phyloP scores from a whole-genome alignment of 2,113 vertebrate species.

The Nycticryphes semicollaris region DNA sequence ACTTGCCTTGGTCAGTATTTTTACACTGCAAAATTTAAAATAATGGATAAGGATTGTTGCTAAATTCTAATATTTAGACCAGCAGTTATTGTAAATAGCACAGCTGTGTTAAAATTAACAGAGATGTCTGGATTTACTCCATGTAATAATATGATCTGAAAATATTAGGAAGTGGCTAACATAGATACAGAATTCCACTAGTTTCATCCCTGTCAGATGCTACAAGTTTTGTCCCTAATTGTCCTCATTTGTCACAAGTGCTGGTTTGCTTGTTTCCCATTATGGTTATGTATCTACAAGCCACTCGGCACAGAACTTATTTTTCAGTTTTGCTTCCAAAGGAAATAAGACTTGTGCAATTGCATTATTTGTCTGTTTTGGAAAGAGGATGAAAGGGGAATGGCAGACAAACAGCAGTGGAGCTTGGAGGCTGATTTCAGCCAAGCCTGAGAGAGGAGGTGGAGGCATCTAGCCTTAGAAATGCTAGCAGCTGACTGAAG shows the following conservation, averaged over 20 bases:
- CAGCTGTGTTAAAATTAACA: neutral
- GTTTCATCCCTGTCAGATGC: neutral
- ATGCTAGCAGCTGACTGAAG: neutral
- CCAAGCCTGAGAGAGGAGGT: fast-evolving
- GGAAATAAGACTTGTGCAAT: neutral
- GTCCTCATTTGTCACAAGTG: neutral
- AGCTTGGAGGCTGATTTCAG: neutral
- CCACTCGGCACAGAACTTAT: neutral
- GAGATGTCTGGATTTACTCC: neutral
- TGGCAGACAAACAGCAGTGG: neutral
- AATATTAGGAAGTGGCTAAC: neutral
- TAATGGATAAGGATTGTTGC: neutral
- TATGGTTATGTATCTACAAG: neutral
- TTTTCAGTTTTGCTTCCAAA: neutral
- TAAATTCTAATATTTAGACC: neutral
- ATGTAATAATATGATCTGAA: neutral
- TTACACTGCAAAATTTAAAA: neutral
- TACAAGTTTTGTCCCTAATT: neutral
- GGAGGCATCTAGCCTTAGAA: neutral
- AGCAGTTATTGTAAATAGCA: neutral
- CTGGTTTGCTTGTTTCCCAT: neutral
- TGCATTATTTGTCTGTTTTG: neutral
- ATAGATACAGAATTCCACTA: neutral
- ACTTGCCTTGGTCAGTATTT: neutral
- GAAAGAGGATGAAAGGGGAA: neutral